Conservation (phyloP, 2,888 invertebrate species). For the Agonum fuliginosum region DNA sequence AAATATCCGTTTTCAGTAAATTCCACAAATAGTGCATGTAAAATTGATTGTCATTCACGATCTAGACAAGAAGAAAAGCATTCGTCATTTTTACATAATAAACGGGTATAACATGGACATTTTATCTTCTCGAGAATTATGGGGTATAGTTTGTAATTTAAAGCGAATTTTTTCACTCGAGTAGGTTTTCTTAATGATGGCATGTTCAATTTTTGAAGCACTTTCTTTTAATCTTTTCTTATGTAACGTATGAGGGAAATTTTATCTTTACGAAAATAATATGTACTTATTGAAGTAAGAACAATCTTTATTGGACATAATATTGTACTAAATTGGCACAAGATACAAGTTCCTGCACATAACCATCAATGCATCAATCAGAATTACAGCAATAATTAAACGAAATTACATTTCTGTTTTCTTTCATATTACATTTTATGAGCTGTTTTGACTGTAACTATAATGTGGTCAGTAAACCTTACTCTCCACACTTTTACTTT, state of each 20-base stretch:
- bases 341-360: too few species aligned
- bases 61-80: slow-evolving; percentile 10
- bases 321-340: too few species aligned
- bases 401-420: too few species aligned
- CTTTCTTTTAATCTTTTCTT: slow-evolving; percentile 26
- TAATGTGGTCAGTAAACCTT: too few species aligned
- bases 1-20: slow-evolving; percentile 22
- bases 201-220: slow-evolving; percentile 8
- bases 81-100: slow-evolving; percentile 29
- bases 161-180: slow-evolving; percentile 6
- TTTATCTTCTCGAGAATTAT: background rate
- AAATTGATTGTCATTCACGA: slow-evolving; percentile 23
- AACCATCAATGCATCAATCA: too few species aligned
- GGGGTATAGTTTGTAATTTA: background rate
- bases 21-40: slow-evolving; percentile 22
- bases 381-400: too few species aligned
- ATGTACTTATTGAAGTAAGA: too few species aligned
- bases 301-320: background rate
- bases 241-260: slow-evolving; percentile 16
- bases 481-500: too few species aligned
- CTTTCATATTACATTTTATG: too few species aligned
- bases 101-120: background rate
- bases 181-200: background rate
- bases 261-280: background rate
- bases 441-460: too few species aligned